Percentiles rank a stretch among this genome's conserved stretches.
These are phyloP conservation scores for Myiagra hebetior DNA, from an alignment of 2,113 vertebrate genomes.

Conservation along the genomic window DNA sequence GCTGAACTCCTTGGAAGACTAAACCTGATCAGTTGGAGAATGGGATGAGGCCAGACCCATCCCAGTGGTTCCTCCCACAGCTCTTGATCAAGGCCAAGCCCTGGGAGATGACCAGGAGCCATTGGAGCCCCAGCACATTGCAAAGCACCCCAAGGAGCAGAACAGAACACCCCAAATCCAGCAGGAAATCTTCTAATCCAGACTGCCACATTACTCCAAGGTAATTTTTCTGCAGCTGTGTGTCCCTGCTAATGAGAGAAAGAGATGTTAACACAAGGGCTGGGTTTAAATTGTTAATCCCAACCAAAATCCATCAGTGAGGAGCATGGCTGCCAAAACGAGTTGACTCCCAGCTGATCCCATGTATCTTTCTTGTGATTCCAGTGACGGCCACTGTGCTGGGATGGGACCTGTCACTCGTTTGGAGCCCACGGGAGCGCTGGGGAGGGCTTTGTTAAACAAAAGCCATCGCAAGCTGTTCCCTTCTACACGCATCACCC, in stretches of 20 bases:
- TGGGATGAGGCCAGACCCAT: background rate
- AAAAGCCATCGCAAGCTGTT: conserved; percentile 24
- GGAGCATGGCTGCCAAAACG: background rate
- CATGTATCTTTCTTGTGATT: conserved; percentile 32
- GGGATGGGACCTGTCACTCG: background rate
- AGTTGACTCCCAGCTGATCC: conserved; percentile 25
- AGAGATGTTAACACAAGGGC: background rate
- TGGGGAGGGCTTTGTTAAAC: background rate
- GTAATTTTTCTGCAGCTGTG: background rate
- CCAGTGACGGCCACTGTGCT: background rate
- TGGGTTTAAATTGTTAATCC: conserved; percentile 58
- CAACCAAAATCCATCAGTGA: background rate
- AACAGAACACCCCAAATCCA: background rate
- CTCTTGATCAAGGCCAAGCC: background rate
- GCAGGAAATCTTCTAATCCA: background rate
- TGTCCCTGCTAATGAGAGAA: background rate
- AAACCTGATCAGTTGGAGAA: background rate
- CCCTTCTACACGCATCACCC: conserved; percentile 37
- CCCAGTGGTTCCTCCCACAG: background rate
- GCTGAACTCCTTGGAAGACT: background rate
- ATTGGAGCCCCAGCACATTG: background rate
- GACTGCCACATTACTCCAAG: background rate
- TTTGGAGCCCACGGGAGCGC: background rate
- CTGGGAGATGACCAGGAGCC: background rate
- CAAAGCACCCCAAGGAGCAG: background rate